Evolutionary conservation across 2,113 vertebrate species (phyloP).

Genomic region (Heterocephalus glaber): DNA sequence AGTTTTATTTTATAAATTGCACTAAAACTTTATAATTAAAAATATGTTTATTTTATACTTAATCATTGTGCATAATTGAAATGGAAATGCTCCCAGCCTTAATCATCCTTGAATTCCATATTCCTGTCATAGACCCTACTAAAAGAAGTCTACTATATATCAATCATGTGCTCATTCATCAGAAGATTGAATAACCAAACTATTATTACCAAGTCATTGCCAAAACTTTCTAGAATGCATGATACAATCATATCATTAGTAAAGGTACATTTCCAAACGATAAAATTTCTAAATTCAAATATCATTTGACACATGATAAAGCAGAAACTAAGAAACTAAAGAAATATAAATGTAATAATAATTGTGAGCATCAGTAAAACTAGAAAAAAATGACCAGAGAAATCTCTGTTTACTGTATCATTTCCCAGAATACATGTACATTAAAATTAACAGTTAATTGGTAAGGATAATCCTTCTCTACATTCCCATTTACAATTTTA

Average conservation of each 20-base stretch:
- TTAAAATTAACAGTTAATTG: neutral
- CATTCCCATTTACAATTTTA: neutral
- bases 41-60: neutral
- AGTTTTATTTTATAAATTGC: neutral
- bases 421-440: neutral
- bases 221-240: neutral
- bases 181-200: neutral
- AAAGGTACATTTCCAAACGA: neutral
- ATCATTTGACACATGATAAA: neutral
- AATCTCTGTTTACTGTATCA: neutral
- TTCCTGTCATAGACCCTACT: neutral
- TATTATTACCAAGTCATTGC: neutral
- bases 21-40: neutral
- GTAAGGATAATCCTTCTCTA: neutral
- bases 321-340: constrained; percentile 1
- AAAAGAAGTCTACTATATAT: neutral
- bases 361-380: neutral
- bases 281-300: neutral
- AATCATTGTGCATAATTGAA: neutral
- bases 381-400: neutral
- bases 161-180: neutral
- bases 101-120: neutral
- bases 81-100: neutral
- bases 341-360: neutral
- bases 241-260: neutral